Evolutionary conservation across 2,113 vertebrate genomes (phyloP).

Genomic region (Turdus rufiventris): DNA sequence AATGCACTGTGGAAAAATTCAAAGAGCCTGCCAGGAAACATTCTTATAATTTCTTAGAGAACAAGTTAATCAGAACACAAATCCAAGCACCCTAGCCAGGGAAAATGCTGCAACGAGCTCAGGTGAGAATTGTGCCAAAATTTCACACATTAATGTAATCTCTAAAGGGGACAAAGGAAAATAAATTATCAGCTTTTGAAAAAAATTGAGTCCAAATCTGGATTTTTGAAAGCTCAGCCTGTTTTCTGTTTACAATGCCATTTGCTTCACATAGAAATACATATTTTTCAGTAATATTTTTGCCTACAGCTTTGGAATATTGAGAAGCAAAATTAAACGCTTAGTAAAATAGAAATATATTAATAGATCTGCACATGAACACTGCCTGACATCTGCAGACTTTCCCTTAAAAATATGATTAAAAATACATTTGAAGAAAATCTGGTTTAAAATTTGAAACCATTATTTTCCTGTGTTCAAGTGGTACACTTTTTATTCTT

Average conservation of each 20-base stretch:
- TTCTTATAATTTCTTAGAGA: neutral
- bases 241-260: neutral
- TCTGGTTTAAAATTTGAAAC: neutral
- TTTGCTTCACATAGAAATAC: neutral
- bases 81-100: neutral
- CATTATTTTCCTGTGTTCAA: neutral
- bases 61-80: neutral
- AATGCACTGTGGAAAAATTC: neutral
- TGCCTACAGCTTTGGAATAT: neutral
- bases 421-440: neutral
- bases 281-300: neutral
- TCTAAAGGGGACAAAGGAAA: neutral
- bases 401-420: neutral
- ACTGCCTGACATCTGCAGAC: neutral
- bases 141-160: neutral
- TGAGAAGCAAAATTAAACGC: neutral
- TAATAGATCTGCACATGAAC: neutral
- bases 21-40: neutral
- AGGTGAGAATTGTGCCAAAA: neutral
- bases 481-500: neutral
- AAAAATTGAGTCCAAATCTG: neutral
- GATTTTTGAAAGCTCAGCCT: neutral
- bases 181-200: neutral
- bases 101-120: neutral
- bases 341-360: neutral